These are phyloP conservation scores for Drosophila aff. DNA, from an alignment of 1,140 invertebrate species.

Conservation along the genomic window DNA sequence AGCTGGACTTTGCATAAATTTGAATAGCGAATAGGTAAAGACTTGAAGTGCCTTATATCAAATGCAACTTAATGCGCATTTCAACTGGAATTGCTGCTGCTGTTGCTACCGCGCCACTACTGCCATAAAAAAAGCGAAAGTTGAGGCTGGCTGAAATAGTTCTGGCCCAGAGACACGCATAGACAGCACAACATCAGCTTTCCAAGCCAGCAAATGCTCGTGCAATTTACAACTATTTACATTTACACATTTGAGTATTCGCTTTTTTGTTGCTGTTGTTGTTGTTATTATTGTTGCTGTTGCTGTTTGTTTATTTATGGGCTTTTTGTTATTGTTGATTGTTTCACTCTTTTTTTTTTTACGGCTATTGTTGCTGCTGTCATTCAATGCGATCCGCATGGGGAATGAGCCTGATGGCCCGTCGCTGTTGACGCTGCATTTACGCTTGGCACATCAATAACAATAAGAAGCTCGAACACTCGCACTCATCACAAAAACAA, in stretches of 20 bases:
- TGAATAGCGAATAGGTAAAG: constrained; percentile 43
- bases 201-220: constrained; percentile 55
- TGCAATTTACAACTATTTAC: constrained; percentile 71
- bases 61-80: constrained; percentile 78
- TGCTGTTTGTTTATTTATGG: constrained; percentile 48
- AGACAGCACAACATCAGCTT: constrained; percentile 39
- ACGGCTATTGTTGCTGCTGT: constrained; percentile 17
- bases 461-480: constrained; percentile 31
- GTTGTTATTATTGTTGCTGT: constrained; percentile 23
- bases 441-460: constrained; percentile 50
- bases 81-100: constrained; percentile 31
- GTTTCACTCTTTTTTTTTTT: constrained; percentile 15
- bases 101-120: constrained; percentile 10
- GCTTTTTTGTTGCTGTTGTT: constrained; percentile 34
- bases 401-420: constrained; percentile 49
- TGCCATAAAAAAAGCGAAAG: constrained; percentile 65
- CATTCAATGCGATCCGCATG: constrained; percentile 59
- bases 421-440: constrained; percentile 54
- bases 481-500: constrained; percentile 13
- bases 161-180: constrained; percentile 49
- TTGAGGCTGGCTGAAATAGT: constrained; percentile 46
- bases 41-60: constrained; percentile 38
- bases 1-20: constrained; percentile 65
- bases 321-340: constrained; percentile 34
- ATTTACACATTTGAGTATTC: constrained; percentile 60